Base-by-base conservation (phyloP, 1,140 invertebrate species). In the Hylyphantes graminicola region DNA sequence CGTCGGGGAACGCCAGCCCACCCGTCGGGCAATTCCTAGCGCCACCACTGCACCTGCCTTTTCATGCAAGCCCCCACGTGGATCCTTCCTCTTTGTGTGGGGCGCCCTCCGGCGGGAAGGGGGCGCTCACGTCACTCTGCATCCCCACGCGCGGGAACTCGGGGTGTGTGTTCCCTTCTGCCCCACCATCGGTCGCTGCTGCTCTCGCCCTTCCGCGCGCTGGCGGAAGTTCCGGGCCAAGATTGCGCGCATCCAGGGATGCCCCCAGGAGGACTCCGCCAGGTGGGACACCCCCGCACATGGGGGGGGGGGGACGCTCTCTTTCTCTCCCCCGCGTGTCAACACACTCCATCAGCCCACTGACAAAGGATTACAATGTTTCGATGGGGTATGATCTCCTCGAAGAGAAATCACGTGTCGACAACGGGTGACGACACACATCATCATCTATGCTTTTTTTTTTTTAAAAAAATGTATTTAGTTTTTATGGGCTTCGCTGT, bases 161-260 rank as follows among this genome's bases (percentile, higher is more conserved):
- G 15, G 54, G 51, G 15, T 53, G n/a, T 13, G 13, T 19, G 12
- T 67, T 21, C 15, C 19, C 35, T 21, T 72, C 19, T 59, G 67
- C 70, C 48, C 21, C 70, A 65, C 53, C 65, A 70, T 19, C 65
- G 59, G 50, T 35, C 65, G 35, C 21, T 81, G 73, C 73, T 57
- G 19, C 80, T 67, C 67, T 55, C 59, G n/a, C 48, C 21, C 70
- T 74, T 82, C 70, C 80, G 80, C 80, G 70, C 80, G 80, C 57
- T 82, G 80, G 78, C 78, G 78, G 78, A 81, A 68, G 78, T 61
- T 85, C 90, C 93, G 93, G 89, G 92, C 92, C 94, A 96, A 94
- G 94, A 96, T 96, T 96, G 95, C 95, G 93, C 94, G 95, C 92
- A 94, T 96, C 94, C 95, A 96, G 93, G 95, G 96, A 92, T 94